Conservation (phyloP, 92 coral and sea anemone species). For the Epizoanthus rinbou region DNA sequence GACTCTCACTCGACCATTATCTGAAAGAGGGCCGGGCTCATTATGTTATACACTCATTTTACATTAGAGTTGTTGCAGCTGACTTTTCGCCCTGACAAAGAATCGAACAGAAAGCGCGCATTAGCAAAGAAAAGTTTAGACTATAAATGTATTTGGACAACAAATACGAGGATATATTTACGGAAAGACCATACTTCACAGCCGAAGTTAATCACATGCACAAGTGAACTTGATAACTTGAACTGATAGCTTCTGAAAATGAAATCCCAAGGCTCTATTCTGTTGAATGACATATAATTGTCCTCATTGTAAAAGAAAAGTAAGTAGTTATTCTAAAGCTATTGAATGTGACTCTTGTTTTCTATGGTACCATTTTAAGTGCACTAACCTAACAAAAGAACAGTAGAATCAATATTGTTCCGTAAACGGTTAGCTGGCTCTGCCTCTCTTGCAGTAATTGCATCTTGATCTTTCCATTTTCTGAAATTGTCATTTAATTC, state of each 20-base stretch:
- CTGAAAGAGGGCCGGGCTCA: no score
- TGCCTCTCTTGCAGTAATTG: constrained; percentile 22
- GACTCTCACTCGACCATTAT: no score
- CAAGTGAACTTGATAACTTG: constrained; percentile 12
- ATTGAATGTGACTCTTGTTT: constrained; percentile 16
- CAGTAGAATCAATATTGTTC: constrained; percentile 4
- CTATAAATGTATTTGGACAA: constrained; percentile 10
- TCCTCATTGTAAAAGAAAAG: constrained; percentile 19
- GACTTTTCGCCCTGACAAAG: no score
- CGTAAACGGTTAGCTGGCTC: constrained; percentile 10
- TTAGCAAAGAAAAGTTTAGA: not conserved
- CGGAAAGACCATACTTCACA: constrained; percentile 1
- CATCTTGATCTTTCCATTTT: constrained; percentile 16
- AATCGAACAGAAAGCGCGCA: no score
- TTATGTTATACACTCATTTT: no score
- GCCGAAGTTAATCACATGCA: not conserved
- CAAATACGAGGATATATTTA: not conserved
- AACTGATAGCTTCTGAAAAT: not conserved
- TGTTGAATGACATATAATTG: not conserved
- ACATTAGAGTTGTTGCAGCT: no score
- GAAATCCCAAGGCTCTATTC: not conserved
- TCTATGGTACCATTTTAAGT: constrained; percentile 23
- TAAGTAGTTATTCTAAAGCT: not conserved
- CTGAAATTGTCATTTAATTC: constrained; percentile 25
- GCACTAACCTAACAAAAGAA: constrained; percentile 9